Evolutionary conservation across 1,140 invertebrate species (phyloP).

Genomic region (Phocides pigmalion): DNA sequence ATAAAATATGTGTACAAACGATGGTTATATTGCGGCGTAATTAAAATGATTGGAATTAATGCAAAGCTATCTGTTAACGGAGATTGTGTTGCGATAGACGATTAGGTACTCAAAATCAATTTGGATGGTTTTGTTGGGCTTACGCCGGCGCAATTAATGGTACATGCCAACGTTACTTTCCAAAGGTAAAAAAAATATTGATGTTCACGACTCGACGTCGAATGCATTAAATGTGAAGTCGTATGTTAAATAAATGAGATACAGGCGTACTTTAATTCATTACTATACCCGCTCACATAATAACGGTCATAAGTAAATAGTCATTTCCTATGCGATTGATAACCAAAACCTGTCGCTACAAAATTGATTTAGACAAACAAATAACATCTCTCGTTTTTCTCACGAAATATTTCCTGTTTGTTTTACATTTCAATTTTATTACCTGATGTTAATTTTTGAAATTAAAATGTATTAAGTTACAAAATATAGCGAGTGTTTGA

Average conservation of each 20-base stretch:
- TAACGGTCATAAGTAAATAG: conserved; percentile 35
- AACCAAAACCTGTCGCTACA: conserved; percentile 38
- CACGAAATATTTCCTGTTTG: conserved; percentile 31
- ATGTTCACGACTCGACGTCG: conserved; percentile 72
- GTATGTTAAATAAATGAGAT: conserved; percentile 70
- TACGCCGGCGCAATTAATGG: conserved; percentile 68
- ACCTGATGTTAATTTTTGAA: conserved; percentile 15
- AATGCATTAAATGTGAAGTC: conserved; percentile 71
- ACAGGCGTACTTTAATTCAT: conserved; percentile 59
- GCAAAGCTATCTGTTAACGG: conserved; percentile 65
- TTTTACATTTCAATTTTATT: conserved; percentile 33
- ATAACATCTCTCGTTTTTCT: conserved; percentile 30
- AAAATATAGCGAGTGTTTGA: neutral
- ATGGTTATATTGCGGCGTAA: conserved; percentile 50
- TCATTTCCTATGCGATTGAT: conserved; percentile 40
- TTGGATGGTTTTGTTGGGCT: conserved; percentile 64
- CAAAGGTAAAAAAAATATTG: conserved; percentile 67
- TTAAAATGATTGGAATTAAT: conserved; percentile 69
- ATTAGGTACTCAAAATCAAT: conserved; percentile 76
- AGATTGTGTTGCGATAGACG: conserved; percentile 60
- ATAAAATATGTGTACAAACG: conserved; percentile 51
- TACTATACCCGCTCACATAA: conserved; percentile 41
- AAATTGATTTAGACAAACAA: conserved; percentile 31
- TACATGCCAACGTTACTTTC: conserved; percentile 66
- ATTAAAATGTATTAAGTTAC: too few relatives aligned